Conservation (phyloP, 1,140 invertebrate species). For the Diuraphis noxia region DNA sequence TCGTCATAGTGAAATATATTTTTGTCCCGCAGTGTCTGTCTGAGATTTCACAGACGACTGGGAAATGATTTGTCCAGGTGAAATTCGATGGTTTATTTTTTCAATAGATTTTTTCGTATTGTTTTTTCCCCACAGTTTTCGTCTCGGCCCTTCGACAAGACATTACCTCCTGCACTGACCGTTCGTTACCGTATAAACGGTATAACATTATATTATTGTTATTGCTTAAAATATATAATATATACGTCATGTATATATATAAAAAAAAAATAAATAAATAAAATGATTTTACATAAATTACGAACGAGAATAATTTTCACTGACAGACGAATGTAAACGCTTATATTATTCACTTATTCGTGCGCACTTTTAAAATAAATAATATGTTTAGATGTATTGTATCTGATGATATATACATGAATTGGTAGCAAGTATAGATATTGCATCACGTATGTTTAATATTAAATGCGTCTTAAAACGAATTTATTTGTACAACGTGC, state of each 20-base stretch:
- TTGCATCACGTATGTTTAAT: neutral
- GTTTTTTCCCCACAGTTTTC: neutral
- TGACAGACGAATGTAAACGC: neutral
- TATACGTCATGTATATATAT: too few species aligned
- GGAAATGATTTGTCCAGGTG: conserved; percentile 13
- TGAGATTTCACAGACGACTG: conserved; percentile 6
- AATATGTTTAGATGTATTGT: neutral
- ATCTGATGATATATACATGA: neutral
- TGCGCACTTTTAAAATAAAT: neutral
- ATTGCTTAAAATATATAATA: neutral
- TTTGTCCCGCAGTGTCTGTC: conserved; percentile 8
- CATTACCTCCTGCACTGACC: neutral
- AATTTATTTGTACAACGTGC: neutral
- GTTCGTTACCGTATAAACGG: neutral
- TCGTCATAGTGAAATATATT: conserved; percentile 33
- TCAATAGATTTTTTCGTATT: neutral
- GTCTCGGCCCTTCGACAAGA: neutral
- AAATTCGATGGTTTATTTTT: conserved; percentile 3
- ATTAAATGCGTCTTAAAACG: neutral
- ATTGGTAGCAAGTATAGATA: neutral
- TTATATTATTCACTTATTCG: neutral
- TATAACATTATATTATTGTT: neutral
- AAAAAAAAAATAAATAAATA: neutral
- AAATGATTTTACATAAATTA: neutral
- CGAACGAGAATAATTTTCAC: neutral